These are phyloP conservation scores for Hystrix brachyura DNA, from an alignment of 2,113 vertebrate species.

Conservation along the genomic window DNA sequence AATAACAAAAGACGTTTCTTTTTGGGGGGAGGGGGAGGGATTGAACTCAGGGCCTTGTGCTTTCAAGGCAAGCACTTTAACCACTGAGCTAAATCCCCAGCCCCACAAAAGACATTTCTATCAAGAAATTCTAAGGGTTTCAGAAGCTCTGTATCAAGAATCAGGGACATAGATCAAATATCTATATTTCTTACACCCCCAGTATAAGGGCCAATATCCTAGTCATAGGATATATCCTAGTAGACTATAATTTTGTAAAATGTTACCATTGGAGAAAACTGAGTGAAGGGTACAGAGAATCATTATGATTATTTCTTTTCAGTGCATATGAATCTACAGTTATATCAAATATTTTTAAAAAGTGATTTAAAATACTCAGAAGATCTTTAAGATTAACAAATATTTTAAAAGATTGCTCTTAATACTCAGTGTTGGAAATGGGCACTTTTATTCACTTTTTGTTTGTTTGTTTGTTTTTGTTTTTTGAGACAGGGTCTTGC, in stretches of 20 bases:
- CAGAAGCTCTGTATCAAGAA: neutral
- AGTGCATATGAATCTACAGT: neutral
- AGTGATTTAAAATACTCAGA: neutral
- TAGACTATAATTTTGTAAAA: neutral
- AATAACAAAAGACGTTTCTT: neutral
- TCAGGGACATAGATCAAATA: neutral
- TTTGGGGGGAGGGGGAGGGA: too few relatives aligned
- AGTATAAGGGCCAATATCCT: neutral
- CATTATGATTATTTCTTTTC: neutral
- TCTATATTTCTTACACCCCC: neutral
- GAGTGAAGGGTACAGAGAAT: neutral
- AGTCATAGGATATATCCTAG: neutral
- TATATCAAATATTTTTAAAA: neutral
- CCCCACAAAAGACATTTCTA: neutral
- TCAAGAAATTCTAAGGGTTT: neutral
- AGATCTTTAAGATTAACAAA: constrained; percentile 15
- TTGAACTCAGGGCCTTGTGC: too few relatives aligned
- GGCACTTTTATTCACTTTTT: neutral
- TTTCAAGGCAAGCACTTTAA: too few relatives aligned
- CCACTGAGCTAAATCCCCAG: too few relatives aligned
- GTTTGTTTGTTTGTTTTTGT: too few relatives aligned
- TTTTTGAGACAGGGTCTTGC: too few relatives aligned
- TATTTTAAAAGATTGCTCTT: constrained; percentile 26
- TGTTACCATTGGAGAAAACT: constrained; percentile 9
- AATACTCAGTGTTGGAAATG: neutral